Evolutionary conservation across 2,113 vertebrate species (phyloP).

Genomic region (Machaerirhynchus nigripectus): DNA sequence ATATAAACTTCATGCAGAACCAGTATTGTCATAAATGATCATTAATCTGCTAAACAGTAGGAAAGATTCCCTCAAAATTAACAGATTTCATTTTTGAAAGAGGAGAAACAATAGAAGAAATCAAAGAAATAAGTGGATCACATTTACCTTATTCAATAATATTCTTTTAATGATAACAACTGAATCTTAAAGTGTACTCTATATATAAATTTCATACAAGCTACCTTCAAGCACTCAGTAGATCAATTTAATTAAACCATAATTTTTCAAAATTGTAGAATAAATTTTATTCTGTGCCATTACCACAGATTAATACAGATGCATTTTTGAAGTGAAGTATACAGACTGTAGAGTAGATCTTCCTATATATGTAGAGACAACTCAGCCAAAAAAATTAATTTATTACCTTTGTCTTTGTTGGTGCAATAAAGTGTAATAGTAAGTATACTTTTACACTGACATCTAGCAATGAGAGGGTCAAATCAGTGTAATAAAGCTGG

Average conservation of each 20-base stretch:
- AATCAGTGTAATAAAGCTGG: constrained; percentile 25
- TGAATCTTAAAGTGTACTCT: not conserved
- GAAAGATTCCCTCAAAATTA: not conserved
- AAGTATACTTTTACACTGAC: constrained; percentile 25
- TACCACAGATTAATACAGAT: not conserved
- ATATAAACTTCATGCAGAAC: not conserved
- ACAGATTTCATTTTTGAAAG: not conserved
- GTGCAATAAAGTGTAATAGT: constrained; percentile 12
- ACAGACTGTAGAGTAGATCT: not conserved
- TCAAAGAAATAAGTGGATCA: not conserved
- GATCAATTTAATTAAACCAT: constrained; percentile 47
- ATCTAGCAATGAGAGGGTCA: constrained; percentile 27
- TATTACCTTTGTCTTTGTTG: constrained; percentile 20
- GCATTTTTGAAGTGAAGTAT: not conserved
- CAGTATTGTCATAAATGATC: not conserved
- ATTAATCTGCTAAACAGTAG: not conserved
- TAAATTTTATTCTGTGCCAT: constrained; percentile 16
- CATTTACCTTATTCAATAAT: not conserved
- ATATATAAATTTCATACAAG: not conserved
- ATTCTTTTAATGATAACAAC: constrained; percentile 1
- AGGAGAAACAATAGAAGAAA: not conserved
- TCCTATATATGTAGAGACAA: not conserved
- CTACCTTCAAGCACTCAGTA: constrained; percentile 25
- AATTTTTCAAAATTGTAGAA: constrained; percentile 13
- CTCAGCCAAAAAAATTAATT: constrained; percentile 30